Percentiles rank a stretch among this genome's conserved stretches.
Evolutionary conservation across 2,113 vertebrate species (phyloP).

Genomic region (Alces alces): DNA sequence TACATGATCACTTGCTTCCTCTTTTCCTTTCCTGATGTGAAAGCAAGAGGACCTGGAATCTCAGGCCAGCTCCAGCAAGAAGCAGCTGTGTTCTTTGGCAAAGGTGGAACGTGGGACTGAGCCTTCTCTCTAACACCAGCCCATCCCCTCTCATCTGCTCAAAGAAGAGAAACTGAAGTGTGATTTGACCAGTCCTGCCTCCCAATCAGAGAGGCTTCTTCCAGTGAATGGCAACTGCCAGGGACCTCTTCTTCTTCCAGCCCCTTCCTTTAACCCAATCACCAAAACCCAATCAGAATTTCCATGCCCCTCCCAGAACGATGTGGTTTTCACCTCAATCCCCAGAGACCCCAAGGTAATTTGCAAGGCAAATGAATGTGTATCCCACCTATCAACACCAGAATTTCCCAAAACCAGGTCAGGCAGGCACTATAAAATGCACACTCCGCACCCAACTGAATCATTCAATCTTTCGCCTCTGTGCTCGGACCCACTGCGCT

Average conservation of each 20-base stretch:
- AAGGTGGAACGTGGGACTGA: neutral
- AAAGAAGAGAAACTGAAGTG: neutral
- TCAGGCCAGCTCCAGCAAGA: neutral
- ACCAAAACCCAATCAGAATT: neutral
- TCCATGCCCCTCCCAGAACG: neutral
- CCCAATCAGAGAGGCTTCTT: neutral
- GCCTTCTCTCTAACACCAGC: neutral
- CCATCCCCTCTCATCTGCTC: neutral
- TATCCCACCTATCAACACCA: fast-evolving
- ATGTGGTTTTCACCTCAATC: neutral
- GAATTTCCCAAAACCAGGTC: fast-evolving
- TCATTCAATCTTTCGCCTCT: neutral
- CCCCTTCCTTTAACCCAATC: neutral
- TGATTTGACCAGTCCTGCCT: neutral
- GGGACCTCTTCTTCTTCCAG: neutral
- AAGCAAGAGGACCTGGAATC: neutral
- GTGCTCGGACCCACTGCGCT: fast-evolving
- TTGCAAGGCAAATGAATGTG: neutral
- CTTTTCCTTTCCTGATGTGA: neutral
- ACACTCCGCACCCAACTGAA: fast-evolving
- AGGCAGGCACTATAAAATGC: neutral
- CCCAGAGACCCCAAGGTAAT: neutral
- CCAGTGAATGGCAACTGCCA: neutral
- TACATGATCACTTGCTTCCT: neutral
- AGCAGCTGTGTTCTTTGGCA: neutral